A percentile compares a stretch with the other conserved stretches of the same genome.
Evolutionary conservation across 2,888 invertebrate species (phyloP).

Genomic region (Tetramorium bicarinatum): DNA sequence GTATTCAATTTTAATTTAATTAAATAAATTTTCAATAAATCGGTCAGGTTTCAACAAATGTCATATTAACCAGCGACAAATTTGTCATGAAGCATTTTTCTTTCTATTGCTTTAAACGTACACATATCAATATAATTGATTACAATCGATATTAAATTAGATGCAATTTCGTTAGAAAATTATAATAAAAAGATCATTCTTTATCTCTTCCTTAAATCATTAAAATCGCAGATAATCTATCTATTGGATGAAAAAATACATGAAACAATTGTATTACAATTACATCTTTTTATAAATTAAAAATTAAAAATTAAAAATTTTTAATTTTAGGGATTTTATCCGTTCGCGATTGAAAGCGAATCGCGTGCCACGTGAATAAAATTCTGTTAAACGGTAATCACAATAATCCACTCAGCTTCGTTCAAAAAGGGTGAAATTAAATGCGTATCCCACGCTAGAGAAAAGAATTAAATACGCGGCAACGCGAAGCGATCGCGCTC

Average conservation of each 20-base stretch:
- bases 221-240: not conserved
- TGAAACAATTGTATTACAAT: not conserved
- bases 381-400: conserved; percentile 10
- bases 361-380: not conserved
- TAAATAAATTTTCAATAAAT: conserved; percentile 13
- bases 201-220: not conserved
- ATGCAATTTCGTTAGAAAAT: not conserved
- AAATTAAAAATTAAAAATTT: conserved; percentile 12
- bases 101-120: not conserved
- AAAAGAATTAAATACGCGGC: conserved; percentile 7
- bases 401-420: conserved; percentile 20
- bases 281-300: not conserved
- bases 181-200: not conserved
- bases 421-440: conserved; percentile 21
- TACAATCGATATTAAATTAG: not conserved
- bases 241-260: not conserved
- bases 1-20: conserved; percentile 40
- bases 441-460: not conserved
- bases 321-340: not conserved
- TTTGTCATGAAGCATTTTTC: not conserved
- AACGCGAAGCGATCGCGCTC: not conserved
- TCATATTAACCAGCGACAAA: not conserved
- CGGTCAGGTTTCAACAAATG: too few species aligned
- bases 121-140: not conserved
- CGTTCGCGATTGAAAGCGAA: not conserved